Conservation (phyloP, 2,113 vertebrate species). For the Hyperopisus bebe region DNA sequence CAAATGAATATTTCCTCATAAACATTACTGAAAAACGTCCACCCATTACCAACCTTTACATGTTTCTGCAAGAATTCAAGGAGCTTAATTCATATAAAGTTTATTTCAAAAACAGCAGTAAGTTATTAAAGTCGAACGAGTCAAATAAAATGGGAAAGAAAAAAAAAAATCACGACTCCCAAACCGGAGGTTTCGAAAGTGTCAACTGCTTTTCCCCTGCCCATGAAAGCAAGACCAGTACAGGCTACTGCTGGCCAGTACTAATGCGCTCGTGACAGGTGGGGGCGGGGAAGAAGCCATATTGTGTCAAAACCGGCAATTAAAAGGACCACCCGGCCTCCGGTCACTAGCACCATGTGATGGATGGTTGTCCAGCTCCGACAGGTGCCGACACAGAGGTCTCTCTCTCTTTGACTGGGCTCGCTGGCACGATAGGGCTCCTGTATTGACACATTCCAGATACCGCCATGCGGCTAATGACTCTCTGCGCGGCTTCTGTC, state of each 20-base stretch:
- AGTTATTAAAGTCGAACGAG: neutral
- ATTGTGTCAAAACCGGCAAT: constrained; percentile 89
- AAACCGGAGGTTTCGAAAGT: neutral
- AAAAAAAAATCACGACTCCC: neutral
- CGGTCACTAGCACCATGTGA: constrained; percentile 79
- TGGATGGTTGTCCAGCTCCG: constrained; percentile 92
- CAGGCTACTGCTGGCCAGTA: constrained; percentile 29
- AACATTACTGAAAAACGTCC: neutral
- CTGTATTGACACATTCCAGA: constrained; percentile 83
- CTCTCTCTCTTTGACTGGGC: constrained; percentile 2
- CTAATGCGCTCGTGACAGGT: constrained; percentile 70
- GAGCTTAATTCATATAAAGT: neutral
- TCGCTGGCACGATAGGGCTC: constrained; percentile 62
- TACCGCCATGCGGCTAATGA: constrained; percentile 80
- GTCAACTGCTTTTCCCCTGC: neutral
- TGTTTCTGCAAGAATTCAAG: neutral
- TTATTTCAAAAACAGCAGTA: neutral
- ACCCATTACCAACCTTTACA: neutral
- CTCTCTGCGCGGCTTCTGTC: constrained; percentile 66
- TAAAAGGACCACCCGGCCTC: constrained; percentile 89
- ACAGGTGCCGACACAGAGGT: constrained; percentile 73
- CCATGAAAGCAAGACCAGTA: constrained; percentile 26
- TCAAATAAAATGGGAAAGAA: neutral
- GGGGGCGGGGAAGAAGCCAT: constrained; percentile 73
- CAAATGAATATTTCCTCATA: neutral